These are phyloP conservation scores for Progne subis DNA, from an alignment of 2,113 vertebrate genomes.

Conservation along the genomic window DNA sequence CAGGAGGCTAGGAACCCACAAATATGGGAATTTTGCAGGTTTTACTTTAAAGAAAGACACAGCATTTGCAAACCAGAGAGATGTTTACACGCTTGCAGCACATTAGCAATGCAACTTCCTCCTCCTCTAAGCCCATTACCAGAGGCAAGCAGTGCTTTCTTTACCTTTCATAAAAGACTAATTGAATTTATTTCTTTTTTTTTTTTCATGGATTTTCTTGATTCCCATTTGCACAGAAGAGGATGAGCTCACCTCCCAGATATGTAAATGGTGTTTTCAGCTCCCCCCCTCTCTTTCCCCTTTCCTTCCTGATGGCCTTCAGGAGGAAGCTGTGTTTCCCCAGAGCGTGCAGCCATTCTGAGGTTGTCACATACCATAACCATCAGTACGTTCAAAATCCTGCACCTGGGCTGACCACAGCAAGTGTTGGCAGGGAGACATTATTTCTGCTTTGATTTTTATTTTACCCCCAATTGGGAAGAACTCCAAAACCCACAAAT, in stretches of 20 bases:
- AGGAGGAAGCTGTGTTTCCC: neutral
- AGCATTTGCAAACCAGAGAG: neutral
- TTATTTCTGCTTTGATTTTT: neutral
- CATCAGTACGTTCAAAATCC: neutral
- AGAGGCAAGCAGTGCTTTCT: neutral
- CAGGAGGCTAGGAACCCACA: neutral
- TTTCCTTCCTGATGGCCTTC: accelerated
- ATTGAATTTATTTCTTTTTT: neutral
- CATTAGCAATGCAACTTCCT: neutral
- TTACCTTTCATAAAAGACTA: neutral
- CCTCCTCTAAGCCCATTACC: neutral
- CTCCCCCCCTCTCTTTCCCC: neutral
- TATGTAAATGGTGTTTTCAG: neutral
- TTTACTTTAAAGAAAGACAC: neutral
- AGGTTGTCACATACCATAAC: neutral
- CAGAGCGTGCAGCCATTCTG: accelerated
- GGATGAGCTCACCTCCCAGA: slow-evolving; percentile 21
- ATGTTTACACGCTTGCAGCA: neutral
- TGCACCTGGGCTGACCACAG: neutral
- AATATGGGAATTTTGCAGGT: neutral
- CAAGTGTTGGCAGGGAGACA: neutral
- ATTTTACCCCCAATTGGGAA: no score
- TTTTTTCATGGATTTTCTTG: neutral
- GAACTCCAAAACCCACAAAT: accelerated
- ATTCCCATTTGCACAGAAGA: neutral